Percentiles rank a stretch among this genome's conserved stretches.
Evolutionary conservation across 2,888 invertebrate species (phyloP).

Genomic region (Meta bourneti): DNA sequence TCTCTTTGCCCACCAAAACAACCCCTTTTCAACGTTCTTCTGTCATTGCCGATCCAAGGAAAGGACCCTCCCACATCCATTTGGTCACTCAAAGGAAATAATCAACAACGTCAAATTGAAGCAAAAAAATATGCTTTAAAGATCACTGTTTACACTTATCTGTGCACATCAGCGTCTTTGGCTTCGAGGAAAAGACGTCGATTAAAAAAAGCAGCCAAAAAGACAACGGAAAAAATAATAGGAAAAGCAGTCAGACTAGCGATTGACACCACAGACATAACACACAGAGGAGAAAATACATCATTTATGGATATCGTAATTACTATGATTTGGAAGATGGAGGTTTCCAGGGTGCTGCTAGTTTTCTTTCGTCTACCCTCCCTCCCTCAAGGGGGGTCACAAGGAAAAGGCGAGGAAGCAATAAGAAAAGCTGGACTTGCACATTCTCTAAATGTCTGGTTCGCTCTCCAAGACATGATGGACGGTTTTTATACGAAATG

Average conservation of each 20-base stretch:
- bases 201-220: background rate
- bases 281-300: conserved; percentile 15
- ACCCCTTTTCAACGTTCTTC: background rate
- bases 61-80: background rate
- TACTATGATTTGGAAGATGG: conserved; percentile 33
- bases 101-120: too few relatives aligned
- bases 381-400: background rate
- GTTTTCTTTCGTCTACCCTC: background rate
- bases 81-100: too few relatives aligned
- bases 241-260: conserved; percentile 48
- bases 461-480: conserved; percentile 31
- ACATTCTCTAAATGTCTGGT: conserved; percentile 57
- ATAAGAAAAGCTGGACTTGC: conserved; percentile 8
- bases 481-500: conserved; percentile 28
- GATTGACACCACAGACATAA: conserved; percentile 64
- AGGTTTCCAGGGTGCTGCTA: conserved; percentile 38
- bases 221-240: conserved; percentile 4
- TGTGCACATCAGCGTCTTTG: too few relatives aligned
- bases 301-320: conserved; percentile 60
- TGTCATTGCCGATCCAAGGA: background rate
- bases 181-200: background rate
- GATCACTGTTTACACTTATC: too few relatives aligned
- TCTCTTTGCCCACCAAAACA: background rate
- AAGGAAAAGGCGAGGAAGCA: conserved; percentile 30
- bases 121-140: too few relatives aligned